These are phyloP conservation scores for Diprion similis DNA, from an alignment of 1,140 invertebrate species.

Conservation along the genomic window DNA sequence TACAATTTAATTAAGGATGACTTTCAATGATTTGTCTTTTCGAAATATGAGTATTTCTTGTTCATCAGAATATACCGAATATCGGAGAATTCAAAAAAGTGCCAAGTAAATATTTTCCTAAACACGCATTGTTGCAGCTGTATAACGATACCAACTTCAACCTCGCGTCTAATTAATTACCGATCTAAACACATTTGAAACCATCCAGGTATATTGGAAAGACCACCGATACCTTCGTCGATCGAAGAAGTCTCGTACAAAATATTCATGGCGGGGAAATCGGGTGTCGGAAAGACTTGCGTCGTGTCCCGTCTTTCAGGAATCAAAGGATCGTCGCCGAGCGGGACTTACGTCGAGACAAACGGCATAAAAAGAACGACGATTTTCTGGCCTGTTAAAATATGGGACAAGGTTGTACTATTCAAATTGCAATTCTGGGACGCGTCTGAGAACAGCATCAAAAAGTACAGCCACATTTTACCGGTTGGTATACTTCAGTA, in stretches of 20 bases:
- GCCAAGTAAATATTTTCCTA: too few species aligned
- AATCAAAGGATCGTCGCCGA: slow-evolving; percentile 31
- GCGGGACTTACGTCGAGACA: slow-evolving; percentile 61
- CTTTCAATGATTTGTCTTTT: too few species aligned
- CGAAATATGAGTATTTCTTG: too few species aligned
- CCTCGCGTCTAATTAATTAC: too few species aligned
- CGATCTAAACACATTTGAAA: too few species aligned
- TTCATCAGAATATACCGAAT: too few species aligned
- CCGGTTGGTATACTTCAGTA: slow-evolving; percentile 50
- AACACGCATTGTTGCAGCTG: too few species aligned
- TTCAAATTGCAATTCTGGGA: slow-evolving; percentile 71
- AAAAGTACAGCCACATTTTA: slow-evolving; percentile 68
- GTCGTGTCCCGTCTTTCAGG: slow-evolving; percentile 64
- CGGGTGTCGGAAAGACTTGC: slow-evolving; percentile 66
- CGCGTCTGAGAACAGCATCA: slow-evolving; percentile 64
- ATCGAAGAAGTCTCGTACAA: slow-evolving; percentile 69
- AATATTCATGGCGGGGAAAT: slow-evolving; percentile 65
- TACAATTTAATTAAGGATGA: too few species aligned
- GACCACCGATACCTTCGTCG: slow-evolving; percentile 58
- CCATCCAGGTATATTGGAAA: slow-evolving; percentile 63
- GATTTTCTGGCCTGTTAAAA: slow-evolving; percentile 68
- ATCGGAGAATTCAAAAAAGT: too few species aligned
- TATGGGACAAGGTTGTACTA: slow-evolving; percentile 64
- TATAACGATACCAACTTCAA: too few species aligned
- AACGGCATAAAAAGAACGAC: slow-evolving; percentile 65